Evolutionary conservation across 2,888 invertebrate species (phyloP).

Genomic region (Aleiodes testaceus): DNA sequence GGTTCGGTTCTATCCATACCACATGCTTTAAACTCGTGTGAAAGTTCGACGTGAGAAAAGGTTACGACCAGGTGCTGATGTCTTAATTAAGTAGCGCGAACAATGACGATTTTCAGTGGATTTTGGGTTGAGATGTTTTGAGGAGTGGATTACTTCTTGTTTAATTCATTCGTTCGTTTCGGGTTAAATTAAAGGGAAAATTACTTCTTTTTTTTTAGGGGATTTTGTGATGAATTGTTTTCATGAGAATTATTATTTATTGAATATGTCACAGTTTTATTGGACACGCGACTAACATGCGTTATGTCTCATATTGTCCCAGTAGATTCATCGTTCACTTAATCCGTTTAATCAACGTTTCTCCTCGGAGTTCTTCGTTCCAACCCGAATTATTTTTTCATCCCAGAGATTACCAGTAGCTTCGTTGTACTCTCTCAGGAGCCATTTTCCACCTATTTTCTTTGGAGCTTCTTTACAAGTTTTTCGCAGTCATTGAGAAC

Average conservation of each 20-base stretch:
- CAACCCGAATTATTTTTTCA: constrained; percentile 30
- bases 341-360: constrained; percentile 56
- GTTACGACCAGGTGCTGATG: constrained; percentile 41
- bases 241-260: too few relatives aligned
- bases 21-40: constrained; percentile 37
- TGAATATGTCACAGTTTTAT: constrained; percentile 8
- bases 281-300: constrained; percentile 43
- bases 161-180: too few relatives aligned
- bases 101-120: constrained; percentile 15
- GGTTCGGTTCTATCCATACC: constrained; percentile 6
- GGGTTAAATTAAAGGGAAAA: too few relatives aligned
- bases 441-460: not conserved
- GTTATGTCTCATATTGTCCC: constrained; percentile 34
- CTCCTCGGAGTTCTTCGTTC: constrained; percentile 43
- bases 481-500: constrained; percentile 34
- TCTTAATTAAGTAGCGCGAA: constrained; percentile 55
- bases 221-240: too few relatives aligned
- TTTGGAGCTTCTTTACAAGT: constrained; percentile 35
- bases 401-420: constrained; percentile 42
- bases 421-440: constrained; percentile 42
- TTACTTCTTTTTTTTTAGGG: too few relatives aligned
- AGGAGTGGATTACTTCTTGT: constrained; percentile 14
- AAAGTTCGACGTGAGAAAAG: constrained; percentile 43
- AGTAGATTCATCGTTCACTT: constrained; percentile 33
- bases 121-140: constrained; percentile 8